Base-by-base conservation (phyloP, 1,140 invertebrate genomes). In the Calliphora vicina region DNA sequence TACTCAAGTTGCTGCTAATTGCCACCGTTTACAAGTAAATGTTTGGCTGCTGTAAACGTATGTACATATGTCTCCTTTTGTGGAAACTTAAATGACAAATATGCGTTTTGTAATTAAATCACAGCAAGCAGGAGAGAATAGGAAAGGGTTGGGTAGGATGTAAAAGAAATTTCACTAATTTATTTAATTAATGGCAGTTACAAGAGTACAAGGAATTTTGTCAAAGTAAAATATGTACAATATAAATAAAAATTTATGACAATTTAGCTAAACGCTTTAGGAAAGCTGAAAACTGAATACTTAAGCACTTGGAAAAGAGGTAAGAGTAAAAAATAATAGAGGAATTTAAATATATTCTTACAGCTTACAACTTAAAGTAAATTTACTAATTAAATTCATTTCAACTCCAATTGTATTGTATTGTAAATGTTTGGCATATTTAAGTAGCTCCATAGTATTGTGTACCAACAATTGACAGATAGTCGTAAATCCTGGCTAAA, bases 71-170 rank as follows among this genome's bases (percentile, higher is more conserved):
- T 35, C 35, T 35, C 35, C 10, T 10, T 10, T 35, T 35, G 10
- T 35, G 35, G 35, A 1, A 35, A 35, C 35, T 35, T 35, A 35
- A 35, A 35, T 72, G 71, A 72, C 71, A 72, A 72, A 72, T 72
- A 72, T 72, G 71, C 71, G 71, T 72, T 72, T 72, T 72, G 71
- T 72, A 72, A 72, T 72, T 72, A 72, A 72, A 72, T 72, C 71
- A 13, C 71, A 72, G 71, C 45, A 50, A 50, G 12, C 45, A 12
- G 45, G 12, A 50, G 17, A 27, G 26, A 17, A 17, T n/a, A 27
- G 6, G 27, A 35, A n/a, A 25, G 13, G 13, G 25, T 26, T 27
- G 15, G 20, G 27, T 1, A 17, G 72, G 45, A 35, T 35, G 10
- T 35, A 72, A 23, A 26, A 27, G n/a, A 74, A 74, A 74, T 74